Evolutionary conservation across 1,140 invertebrate genomes (phyloP), one percentile per base, ranked within the genome.

Genomic region (Pseudomyrmex cubaensis): DNA sequence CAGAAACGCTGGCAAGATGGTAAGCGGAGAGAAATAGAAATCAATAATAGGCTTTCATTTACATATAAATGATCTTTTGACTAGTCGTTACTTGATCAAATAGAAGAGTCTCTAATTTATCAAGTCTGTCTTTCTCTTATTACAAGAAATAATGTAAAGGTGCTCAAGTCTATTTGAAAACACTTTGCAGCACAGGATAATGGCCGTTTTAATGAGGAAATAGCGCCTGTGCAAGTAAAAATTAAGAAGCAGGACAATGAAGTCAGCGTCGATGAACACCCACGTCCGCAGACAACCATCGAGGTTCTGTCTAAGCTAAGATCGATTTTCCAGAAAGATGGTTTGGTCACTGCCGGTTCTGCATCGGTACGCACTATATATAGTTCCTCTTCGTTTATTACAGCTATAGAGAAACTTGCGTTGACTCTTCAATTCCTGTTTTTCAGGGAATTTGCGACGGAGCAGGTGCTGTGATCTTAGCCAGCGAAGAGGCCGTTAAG

Each of bases 291-390:
- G 92, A 97, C 98, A 15, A 98, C 97, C 97, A n/a, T n/a, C 9
- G 98, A 99, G 93, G 95, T 95, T 25, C 94, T 99, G 2, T 95
- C 96, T 86, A 98, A 98, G 95, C 94, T 99, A 25, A 96, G 97
- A 0, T 95, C 98, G 1, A 96, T 99, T 12, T 99, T 99, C 94
- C 99, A 99, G 93, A 99, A 99, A 94, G 96, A 98, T 86, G 99
- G 99, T 8, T 95, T 98, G 8, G 98, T 99, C 3, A 99, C 98
- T 63, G 99, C 99, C 82, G 99, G 98, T 64, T 97, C 97, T 90
- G 98, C 99, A 78, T 99, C 98, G 3, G 98, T 98, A 95, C 96
- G 96, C 8, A 35, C 4, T 94, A 12, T 56, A 67, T n/a, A 78
- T 52, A 20, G 35, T 35, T 35, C 5, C 5, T 35, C 35, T 2